Evolutionary conservation across 2,888 invertebrate species (phyloP).

Genomic region (Lasioglossum morio): DNA sequence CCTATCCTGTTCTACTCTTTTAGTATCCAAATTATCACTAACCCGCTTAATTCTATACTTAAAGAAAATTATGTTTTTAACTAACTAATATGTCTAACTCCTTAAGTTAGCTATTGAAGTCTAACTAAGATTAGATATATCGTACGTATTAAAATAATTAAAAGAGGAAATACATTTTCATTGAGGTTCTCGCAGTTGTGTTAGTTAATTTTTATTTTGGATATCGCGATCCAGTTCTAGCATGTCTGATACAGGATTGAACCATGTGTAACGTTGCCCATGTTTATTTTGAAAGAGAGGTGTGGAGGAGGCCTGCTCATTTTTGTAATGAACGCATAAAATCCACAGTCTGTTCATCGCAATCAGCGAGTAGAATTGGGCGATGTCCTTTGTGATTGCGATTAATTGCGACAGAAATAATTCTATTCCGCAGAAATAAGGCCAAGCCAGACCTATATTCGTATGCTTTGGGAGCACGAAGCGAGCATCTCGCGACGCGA

Average conservation of each 20-base stretch:
- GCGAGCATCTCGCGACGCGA: not conserved
- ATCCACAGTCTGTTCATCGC: not conserved
- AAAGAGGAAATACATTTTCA: not conserved
- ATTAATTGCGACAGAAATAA: not conserved
- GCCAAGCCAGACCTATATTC: not conserved
- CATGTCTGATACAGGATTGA: too few relatives aligned
- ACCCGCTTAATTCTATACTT: too few relatives aligned
- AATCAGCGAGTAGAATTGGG: not conserved
- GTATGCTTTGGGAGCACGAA: not conserved
- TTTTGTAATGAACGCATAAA: not conserved
- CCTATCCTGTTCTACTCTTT: too few relatives aligned
- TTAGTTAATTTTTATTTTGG: too few relatives aligned
- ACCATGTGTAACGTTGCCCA: too few relatives aligned
- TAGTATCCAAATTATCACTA: too few relatives aligned
- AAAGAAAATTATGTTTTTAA: too few relatives aligned
- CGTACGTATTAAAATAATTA: not conserved
- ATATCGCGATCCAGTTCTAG: too few relatives aligned
- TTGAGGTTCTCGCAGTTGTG: too few relatives aligned
- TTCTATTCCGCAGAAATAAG: not conserved
- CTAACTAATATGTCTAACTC: too few relatives aligned
- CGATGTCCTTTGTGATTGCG: not conserved
- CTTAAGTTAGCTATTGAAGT: too few relatives aligned
- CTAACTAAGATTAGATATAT: not conserved
- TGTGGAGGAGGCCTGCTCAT: not conserved
- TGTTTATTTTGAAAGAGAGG: too few relatives aligned